Base-by-base conservation (phyloP, 1,140 invertebrate species). In the Zaprionus kolodkinae region DNA sequence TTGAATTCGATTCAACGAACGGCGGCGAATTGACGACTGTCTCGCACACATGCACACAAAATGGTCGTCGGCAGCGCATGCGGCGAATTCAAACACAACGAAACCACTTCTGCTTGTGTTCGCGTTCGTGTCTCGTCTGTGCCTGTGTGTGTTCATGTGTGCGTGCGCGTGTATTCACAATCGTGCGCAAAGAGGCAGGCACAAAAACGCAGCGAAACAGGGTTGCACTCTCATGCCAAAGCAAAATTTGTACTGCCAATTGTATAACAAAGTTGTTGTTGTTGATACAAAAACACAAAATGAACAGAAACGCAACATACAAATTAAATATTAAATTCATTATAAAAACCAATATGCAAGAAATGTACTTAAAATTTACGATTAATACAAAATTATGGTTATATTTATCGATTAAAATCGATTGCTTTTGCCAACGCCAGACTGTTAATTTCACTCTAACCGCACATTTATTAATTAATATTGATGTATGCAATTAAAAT, bases 331-430 rank as follows among this genome's bases (percentile, higher is more conserved):
- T 11, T 59, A 2, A 62, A 69, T 70, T 25, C 21, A 60, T 64
- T 13, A 64, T 50, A 57, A 63, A 74, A 74, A 74, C 59, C 66
- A 71, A 75, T 75, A 65, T 64, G 60, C 35, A 78, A 67, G 78
- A 68, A 77, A 81, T 74, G 78, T 76, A 84, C 64, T 72, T 45
- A 27, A 81, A 85, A 81, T 70, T 70, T 71, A 66, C n/a, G 59
- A 75, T 86, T 80, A 81, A 69, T 65, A 52, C 56, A 48, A 75
- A 66, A 77, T 77, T 73, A 78, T 71, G 52, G 61, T 40, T 56
- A 15, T 62, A 63, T 66, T 81, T 87, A 85, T 86, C 83, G 79
- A 86, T 87, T 87, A 54, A 61, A 70, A 66, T 86, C 71, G 83
- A 85, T 85, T 87, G 69, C 74, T 72, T 70, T 56, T 74, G 74